phyloP scores from a whole-genome alignment of 2,113 vertebrate species.

The Neolamprologus caudopunctatus region DNA sequence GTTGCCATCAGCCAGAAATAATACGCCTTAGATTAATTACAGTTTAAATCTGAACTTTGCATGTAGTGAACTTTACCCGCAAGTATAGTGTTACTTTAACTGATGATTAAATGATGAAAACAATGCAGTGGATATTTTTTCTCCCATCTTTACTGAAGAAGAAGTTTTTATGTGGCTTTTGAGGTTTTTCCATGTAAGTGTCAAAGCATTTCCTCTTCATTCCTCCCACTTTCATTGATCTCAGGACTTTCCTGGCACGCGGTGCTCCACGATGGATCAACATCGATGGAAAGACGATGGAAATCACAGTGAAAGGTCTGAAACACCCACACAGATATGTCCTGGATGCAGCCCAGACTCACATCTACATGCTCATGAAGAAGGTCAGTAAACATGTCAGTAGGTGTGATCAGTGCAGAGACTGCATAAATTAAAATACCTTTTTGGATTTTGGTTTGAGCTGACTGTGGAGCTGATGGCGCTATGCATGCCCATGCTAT shows the following conservation, averaged over 20 bases:
- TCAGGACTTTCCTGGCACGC: conserved; percentile 90
- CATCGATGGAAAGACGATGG: conserved; percentile 98
- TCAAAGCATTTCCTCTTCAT: background rate
- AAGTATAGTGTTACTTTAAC: background rate
- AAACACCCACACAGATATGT: conserved; percentile 93
- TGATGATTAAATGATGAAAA: background rate
- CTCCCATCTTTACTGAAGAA: background rate
- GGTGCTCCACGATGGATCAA: conserved; percentile 97
- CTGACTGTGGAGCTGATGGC: background rate
- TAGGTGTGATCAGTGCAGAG: background rate
- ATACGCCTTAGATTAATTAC: background rate
- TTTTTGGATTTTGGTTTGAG: background rate
- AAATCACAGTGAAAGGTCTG: conserved; percentile 88
- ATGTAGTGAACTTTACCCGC: background rate
- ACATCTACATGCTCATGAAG: conserved; percentile 99
- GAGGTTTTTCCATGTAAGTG: background rate
- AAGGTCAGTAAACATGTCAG: conserved; percentile 73
- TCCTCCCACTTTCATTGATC: background rate
- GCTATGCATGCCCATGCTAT: background rate
- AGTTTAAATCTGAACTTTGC: background rate
- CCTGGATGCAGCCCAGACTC: conserved; percentile 92
- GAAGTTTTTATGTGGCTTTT: background rate
- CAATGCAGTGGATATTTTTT: background rate
- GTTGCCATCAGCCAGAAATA: background rate
- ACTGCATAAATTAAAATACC: background rate